Percentiles rank a stretch among this genome's conserved stretches.
These are phyloP conservation scores for Diprion similis DNA, from an alignment of 1,140 invertebrate genomes.

Conservation along the genomic window DNA sequence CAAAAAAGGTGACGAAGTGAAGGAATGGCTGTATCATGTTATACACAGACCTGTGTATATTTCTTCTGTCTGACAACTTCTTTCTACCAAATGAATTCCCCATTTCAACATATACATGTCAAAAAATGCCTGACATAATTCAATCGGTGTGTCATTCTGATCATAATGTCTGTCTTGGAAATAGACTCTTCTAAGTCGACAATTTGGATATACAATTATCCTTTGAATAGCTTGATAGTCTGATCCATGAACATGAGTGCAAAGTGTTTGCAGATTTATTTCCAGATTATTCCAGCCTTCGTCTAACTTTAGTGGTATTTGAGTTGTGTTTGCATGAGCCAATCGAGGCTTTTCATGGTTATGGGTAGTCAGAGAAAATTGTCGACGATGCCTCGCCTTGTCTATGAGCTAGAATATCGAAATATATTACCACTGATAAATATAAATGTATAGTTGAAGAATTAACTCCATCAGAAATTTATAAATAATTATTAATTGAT, in stretches of 20 bases:
- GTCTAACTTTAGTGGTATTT: constrained; percentile 25
- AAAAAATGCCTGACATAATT: constrained; percentile 28
- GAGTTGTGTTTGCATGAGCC: constrained; percentile 8
- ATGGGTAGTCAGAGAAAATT: constrained; percentile 30
- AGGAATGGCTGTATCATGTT: background rate
- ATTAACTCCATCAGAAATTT: too few species aligned
- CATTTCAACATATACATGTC: constrained; percentile 32
- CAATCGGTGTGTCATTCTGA: constrained; percentile 24
- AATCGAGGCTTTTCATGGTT: constrained; percentile 19
- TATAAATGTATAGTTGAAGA: background rate
- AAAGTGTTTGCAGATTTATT: constrained; percentile 28
- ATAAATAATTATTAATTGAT: too few species aligned
- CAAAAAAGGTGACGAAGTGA: background rate
- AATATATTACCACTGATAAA: background rate
- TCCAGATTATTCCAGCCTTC: constrained; percentile 36
- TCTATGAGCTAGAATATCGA: constrained; percentile 29
- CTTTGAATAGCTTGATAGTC: constrained; percentile 28
- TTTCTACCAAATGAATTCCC: constrained; percentile 25
- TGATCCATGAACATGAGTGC: constrained; percentile 23
- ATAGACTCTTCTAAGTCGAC: constrained; percentile 31
- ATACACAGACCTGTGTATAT: background rate
- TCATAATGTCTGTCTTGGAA: constrained; percentile 37
- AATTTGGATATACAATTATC: constrained; percentile 33
- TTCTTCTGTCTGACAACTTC: constrained; percentile 30
- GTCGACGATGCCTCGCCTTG: constrained; percentile 25